Evolutionary conservation across 2,888 invertebrate species (phyloP).

Genomic region (Mesoligia furuncula): DNA sequence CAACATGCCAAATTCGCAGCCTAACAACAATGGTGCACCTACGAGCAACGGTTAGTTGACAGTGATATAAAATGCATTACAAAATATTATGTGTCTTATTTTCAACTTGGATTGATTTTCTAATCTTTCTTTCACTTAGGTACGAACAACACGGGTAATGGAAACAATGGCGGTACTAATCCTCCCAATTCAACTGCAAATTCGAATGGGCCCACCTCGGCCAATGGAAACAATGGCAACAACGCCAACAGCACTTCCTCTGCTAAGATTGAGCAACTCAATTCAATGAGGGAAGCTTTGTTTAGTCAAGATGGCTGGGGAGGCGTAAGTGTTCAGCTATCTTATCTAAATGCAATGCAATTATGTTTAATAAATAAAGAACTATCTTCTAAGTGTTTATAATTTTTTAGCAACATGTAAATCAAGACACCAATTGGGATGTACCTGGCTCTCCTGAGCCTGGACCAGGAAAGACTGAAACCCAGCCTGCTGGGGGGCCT

Average conservation of each 20-base stretch:
- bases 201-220: conserved; percentile 81
- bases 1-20: conserved; percentile 87
- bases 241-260: conserved; percentile 91
- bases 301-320: conserved; percentile 98
- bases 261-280: conserved; percentile 96
- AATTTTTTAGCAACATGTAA: conserved; percentile 94
- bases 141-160: conserved; percentile 83
- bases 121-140: conserved; percentile 70
- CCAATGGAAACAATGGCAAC: conserved; percentile 86
- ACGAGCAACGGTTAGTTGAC: conserved; percentile 82
- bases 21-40: conserved; percentile 87
- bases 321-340: conserved; percentile 92
- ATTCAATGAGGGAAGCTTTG: conserved; percentile 97
- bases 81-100: conserved; percentile 45
- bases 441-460: conserved; percentile 97
- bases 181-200: conserved; percentile 82
- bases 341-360: neutral
- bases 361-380: neutral
- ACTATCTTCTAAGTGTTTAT: conserved; percentile 54
- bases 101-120: conserved; percentile 23
- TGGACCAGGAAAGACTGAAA: conserved; percentile 90
- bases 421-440: conserved; percentile 98
- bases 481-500: conserved; percentile 88
- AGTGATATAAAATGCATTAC: conserved; percentile 43
- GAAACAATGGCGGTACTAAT: conserved; percentile 86